Percentiles rank a stretch among this genome's conserved stretches.
Evolutionary conservation across 2,113 vertebrate genomes (phyloP).

Genomic region (Setophaga petechia): DNA sequence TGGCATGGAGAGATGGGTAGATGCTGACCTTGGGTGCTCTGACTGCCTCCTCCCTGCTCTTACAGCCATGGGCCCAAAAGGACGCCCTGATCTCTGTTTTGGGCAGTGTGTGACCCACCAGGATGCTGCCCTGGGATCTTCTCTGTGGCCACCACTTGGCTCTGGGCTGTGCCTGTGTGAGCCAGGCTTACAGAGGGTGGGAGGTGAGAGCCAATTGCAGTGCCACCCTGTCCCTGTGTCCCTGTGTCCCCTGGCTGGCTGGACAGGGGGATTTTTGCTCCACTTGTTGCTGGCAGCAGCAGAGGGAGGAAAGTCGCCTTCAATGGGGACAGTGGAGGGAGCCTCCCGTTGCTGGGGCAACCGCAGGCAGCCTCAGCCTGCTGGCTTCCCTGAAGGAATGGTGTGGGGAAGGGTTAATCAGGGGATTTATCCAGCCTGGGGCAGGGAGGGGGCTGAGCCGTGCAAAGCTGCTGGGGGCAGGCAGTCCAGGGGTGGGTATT

Average conservation of each 20-base stretch:
- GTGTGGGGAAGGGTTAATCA: neutral
- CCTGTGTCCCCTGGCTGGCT: neutral
- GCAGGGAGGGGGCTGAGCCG: accelerated
- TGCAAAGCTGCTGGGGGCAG: neutral
- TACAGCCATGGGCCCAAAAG: neutral
- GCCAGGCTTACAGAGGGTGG: neutral
- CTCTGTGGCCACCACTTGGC: accelerated
- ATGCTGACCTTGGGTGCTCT: accelerated
- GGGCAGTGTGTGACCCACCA: neutral
- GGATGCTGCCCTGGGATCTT: accelerated
- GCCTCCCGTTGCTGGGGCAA: slow-evolving; percentile 65
- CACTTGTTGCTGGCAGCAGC: slow-evolving; percentile 59
- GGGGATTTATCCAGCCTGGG: neutral
- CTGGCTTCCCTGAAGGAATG: neutral
- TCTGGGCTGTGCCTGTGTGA: neutral
- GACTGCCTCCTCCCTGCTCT: neutral
- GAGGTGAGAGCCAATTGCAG: accelerated
- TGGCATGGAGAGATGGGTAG: neutral
- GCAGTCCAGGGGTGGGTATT: neutral
- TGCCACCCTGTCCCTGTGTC: neutral
- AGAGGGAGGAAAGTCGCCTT: neutral
- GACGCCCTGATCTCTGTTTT: neutral
- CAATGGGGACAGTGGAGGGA: slow-evolving; percentile 15
- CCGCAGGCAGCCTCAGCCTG: neutral
- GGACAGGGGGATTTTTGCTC: slow-evolving; percentile 30